Evolutionary conservation across 2,113 vertebrate species (phyloP), one percentile per base, ranked within the genome.

Genomic region (Sclerurus mexicanus): DNA sequence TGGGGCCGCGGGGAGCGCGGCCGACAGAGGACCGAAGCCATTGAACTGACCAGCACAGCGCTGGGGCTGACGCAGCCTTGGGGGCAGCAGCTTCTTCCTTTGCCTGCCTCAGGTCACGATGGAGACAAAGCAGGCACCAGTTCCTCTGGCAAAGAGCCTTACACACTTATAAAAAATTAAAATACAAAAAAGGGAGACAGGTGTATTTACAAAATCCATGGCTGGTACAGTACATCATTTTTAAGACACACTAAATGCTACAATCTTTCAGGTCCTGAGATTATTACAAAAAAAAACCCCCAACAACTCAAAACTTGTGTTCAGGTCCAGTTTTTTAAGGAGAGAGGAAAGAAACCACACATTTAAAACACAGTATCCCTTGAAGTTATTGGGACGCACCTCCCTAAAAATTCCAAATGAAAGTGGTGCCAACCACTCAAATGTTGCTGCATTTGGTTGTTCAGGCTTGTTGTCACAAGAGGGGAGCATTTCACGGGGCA

Each of bases 231-330:
- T 98, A 98, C 98, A 98, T 98, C 95, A 98, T 98, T 98, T 98
- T 98, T 98, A 98, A 98, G 98, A 98, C 98, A 98, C 98, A 98
- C 98, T 98, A 98, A 98, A 98, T 98, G 98, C 98, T 98, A 98
- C 98, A 98, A 98, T 98, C 98, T 98, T 98, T 98, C 97, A 98
- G 98, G 98, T 98, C 98, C 98, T 98, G 98, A 98, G 98, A 98
- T 98, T 98, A 98, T 98, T 98, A 98, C 97, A 81, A 98, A 98
- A 97, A 98, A 97, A 95, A 95, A 87, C 90, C 56, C 91, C 97
- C 84, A 93, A 92, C 74, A 95, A 97, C 96, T 98, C 97, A 98
- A 98, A 98, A 89, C 95, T 96, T 97, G 95, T 87, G n/a, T 98
- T 98, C 97, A 98, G 98, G 97, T 98, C 97, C 97, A 98, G 97